phyloP scores from a whole-genome alignment of 2,113 vertebrate genomes.

The Hemichromis elongatus region DNA sequence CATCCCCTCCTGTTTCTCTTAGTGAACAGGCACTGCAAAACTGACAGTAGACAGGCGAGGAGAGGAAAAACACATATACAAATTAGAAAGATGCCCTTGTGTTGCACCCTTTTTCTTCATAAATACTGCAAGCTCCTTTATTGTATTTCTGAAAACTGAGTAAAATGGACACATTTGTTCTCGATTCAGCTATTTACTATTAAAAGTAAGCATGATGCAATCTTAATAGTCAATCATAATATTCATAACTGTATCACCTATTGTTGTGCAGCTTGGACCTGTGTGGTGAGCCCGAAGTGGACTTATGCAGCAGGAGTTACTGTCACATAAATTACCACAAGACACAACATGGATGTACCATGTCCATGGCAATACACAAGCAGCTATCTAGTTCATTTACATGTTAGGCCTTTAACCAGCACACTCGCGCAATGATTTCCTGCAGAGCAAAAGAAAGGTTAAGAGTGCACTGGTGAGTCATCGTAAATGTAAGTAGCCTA shows the following conservation, averaged over 20 bases:
- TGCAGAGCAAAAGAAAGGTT: conserved; percentile 14
- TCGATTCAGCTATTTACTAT: neutral
- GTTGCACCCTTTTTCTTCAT: neutral
- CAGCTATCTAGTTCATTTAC: conserved; percentile 13
- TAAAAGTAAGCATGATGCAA: neutral
- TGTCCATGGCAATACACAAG: conserved; percentile 20
- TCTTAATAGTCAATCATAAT: too few species aligned
- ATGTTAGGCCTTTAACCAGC: neutral
- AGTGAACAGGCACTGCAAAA: neutral
- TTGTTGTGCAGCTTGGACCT: conserved; percentile 33
- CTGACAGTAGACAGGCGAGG: neutral
- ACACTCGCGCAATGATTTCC: neutral
- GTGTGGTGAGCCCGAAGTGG: neutral
- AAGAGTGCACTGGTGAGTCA: conserved; percentile 21
- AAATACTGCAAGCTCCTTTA: neutral
- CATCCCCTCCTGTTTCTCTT: neutral
- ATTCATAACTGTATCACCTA: conserved; percentile 20
- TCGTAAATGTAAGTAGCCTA: neutral
- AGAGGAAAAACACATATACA: neutral
- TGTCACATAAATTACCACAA: neutral
- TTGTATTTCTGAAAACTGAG: neutral
- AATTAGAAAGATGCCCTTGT: neutral
- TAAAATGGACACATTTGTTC: neutral
- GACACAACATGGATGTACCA: neutral
- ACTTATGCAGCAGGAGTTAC: neutral